Evolutionary conservation across 2,113 vertebrate species (phyloP).

Genomic region (Corythornis vintsioides): DNA sequence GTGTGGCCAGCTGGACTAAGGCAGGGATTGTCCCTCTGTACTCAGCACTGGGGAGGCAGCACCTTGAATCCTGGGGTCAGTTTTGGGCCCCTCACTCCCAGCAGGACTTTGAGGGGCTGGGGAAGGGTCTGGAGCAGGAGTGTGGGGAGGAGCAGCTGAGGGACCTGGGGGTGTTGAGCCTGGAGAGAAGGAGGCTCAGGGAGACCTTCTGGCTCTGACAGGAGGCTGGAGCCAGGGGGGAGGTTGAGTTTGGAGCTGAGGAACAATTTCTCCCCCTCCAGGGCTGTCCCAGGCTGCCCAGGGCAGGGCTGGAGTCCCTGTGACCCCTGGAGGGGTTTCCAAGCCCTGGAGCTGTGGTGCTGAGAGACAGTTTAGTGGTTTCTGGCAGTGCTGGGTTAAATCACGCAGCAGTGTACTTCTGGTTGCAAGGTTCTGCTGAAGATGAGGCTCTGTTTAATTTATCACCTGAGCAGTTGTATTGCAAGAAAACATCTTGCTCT

Average conservation of each 20-base stretch:
- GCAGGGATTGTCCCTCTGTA: background rate
- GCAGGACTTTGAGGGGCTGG: too few species aligned
- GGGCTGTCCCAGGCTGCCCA: background rate
- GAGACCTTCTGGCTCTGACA: too few species aligned
- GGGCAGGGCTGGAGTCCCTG: background rate
- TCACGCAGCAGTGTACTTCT: background rate
- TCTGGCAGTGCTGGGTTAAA: background rate
- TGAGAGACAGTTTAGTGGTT: background rate
- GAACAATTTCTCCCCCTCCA: background rate
- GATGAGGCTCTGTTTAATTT: background rate
- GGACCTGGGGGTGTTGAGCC: too few species aligned
- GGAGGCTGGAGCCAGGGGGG: too few species aligned
- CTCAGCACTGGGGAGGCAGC: too few species aligned
- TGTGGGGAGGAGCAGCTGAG: too few species aligned
- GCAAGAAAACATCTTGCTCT: background rate
- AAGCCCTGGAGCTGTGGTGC: background rate
- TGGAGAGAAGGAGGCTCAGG: too few species aligned
- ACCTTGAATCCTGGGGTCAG: too few species aligned
- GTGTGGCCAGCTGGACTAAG: background rate
- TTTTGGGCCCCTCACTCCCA: too few species aligned
- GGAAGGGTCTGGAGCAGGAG: too few species aligned
- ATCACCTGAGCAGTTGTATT: background rate
- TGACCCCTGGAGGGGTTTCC: background rate
- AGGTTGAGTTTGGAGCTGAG: too few species aligned
- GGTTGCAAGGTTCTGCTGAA: background rate